Conservation (phyloP, 1,140 invertebrate genomes). For the Cyclargus thomasi region DNA sequence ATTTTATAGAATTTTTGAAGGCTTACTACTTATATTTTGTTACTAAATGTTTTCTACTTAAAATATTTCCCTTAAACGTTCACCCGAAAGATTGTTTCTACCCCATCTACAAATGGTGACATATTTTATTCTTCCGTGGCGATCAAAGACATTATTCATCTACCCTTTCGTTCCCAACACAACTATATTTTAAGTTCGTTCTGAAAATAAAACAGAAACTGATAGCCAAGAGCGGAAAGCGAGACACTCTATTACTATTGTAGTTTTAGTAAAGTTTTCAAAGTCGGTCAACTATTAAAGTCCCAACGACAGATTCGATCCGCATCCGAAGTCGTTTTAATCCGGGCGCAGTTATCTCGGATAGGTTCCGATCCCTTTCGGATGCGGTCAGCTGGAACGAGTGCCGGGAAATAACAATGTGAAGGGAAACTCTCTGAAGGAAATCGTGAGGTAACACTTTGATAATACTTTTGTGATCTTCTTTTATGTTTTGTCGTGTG, state of each 20-base stretch:
- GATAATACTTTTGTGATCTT: conserved; percentile 1
- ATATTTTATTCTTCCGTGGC: too few species aligned
- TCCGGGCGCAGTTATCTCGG: not conserved
- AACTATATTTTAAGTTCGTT: too few species aligned
- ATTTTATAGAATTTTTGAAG: too few species aligned
- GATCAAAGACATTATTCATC: too few species aligned
- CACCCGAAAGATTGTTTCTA: too few species aligned
- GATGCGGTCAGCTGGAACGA: not conserved
- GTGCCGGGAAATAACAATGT: not conserved
- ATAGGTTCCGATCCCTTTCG: not conserved
- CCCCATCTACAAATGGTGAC: too few species aligned
- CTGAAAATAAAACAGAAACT: too few species aligned
- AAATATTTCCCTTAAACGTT: too few species aligned
- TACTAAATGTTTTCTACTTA: too few species aligned
- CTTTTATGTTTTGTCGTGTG: not conserved
- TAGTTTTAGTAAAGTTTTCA: conserved; percentile 6
- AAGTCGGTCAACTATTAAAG: conserved; percentile 7
- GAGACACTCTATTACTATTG: too few species aligned
- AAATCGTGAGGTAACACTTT: not conserved
- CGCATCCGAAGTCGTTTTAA: not conserved
- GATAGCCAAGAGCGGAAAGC: not conserved
- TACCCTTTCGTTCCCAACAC: too few species aligned
- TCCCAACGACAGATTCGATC: not conserved
- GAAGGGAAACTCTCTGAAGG: not conserved
- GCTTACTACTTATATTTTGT: too few species aligned